Conservation (phyloP, 2,113 vertebrate species). For the Cisticola juncidis region DNA sequence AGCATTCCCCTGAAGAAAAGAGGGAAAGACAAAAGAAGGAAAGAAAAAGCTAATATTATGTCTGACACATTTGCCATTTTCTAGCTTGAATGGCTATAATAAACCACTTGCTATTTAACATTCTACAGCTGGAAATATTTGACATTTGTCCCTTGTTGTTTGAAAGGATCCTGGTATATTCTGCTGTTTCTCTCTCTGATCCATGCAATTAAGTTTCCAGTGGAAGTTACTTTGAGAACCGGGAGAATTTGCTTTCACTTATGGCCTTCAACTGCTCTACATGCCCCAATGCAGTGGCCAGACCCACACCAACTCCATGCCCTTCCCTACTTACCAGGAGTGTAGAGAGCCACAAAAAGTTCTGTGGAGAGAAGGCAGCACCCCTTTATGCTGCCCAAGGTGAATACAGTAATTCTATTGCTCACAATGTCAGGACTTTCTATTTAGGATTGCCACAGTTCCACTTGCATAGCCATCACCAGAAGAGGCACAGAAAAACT, state of each 20-base stretch:
- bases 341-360: not conserved
- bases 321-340: not conserved
- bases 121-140: not conserved
- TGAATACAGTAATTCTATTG: not conserved
- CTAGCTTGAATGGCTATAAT: not conserved
- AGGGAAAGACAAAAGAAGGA: not conserved
- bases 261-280: not conserved
- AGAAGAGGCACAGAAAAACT: not conserved
- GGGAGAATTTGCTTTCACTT: not conserved
- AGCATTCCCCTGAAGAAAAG: not conserved
- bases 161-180: not conserved
- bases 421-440: not conserved
- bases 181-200: not conserved
- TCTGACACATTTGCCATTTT: not conserved
- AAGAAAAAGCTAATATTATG: not conserved
- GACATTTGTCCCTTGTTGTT: not conserved
- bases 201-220: not conserved
- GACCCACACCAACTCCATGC: not conserved
- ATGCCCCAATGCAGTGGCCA: rapidly evolving
- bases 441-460: not conserved
- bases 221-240: not conserved
- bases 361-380: not conserved
- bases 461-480: not conserved
- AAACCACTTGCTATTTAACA: not conserved
- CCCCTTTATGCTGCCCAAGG: not conserved